These are phyloP conservation scores for Anthopleura sola DNA, from an alignment of 64 coral and sea anemone species.

Conservation along the genomic window DNA sequence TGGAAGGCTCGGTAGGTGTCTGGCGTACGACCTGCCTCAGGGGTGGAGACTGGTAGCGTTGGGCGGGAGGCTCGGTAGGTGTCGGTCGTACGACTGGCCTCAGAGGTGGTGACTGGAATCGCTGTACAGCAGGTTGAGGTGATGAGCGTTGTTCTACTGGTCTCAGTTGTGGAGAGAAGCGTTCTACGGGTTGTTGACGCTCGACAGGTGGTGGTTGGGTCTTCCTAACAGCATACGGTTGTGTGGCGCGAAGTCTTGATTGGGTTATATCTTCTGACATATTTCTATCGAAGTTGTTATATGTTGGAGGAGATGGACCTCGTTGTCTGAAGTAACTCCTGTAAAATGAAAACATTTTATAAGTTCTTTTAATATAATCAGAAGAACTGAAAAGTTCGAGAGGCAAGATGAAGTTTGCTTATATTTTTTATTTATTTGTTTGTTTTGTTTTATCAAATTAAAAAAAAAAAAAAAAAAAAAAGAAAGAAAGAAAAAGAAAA, in stretches of 20 bases:
- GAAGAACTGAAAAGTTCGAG: no score
- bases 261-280: background rate
- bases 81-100: background rate
- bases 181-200: background rate
- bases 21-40: background rate
- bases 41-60: background rate
- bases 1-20: background rate
- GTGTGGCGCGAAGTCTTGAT: background rate
- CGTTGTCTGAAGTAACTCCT: background rate
- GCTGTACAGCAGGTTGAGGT: background rate
- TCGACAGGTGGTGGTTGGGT: constrained; percentile 7
- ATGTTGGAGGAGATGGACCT: background rate
- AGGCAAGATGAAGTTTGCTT: no score
- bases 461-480: no score
- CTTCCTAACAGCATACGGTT: background rate
- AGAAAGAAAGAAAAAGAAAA: no score
- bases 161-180: background rate
- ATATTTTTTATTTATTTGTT: no score
- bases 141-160: background rate
- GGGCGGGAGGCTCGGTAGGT: background rate
- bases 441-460: no score
- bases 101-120: background rate
- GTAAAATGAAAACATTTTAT: background rate
- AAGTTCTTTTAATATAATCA: background rate
- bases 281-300: background rate